Evolutionary conservation across 2,797 vertebrate species (phyloP).

Genomic region (Argya squamiceps): DNA sequence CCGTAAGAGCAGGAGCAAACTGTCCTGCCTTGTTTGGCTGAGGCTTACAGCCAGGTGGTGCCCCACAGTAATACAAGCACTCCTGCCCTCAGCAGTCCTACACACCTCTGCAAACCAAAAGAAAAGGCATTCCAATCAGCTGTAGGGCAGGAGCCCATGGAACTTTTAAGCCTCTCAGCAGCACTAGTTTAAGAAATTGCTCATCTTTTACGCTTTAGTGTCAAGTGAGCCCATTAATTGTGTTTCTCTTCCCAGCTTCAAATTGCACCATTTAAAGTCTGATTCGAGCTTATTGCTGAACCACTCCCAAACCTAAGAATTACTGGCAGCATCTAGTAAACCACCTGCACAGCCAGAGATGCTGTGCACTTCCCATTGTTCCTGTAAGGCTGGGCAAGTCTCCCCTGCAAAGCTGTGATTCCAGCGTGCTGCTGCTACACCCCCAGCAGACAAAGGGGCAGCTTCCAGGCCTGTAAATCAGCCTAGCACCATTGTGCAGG

Average conservation of each 20-base stretch:
- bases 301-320: not conserved
- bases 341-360: not conserved
- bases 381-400: not conserved
- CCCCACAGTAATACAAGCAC: not conserved
- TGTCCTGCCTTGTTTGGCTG: not conserved
- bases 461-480: constrained; percentile 16
- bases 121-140: not conserved
- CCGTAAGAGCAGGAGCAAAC: not conserved
- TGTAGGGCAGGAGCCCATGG: not conserved
- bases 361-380: not conserved
- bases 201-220: not conserved
- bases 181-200: not conserved
- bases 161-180: not conserved
- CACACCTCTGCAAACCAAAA: not conserved
- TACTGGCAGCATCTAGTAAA: not conserved
- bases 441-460: not conserved
- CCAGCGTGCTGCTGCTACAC: not conserved
- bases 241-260: not conserved
- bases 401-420: not conserved
- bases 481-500: not conserved
- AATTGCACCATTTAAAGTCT: not conserved
- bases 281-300: not conserved
- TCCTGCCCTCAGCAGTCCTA: not conserved
- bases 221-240: not conserved
- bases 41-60: not conserved